A percentile compares a stretch with the other conserved stretches of the same genome.
Evolutionary conservation across 2,113 vertebrate genomes (phyloP).

Genomic region (Saiga tatarica): DNA sequence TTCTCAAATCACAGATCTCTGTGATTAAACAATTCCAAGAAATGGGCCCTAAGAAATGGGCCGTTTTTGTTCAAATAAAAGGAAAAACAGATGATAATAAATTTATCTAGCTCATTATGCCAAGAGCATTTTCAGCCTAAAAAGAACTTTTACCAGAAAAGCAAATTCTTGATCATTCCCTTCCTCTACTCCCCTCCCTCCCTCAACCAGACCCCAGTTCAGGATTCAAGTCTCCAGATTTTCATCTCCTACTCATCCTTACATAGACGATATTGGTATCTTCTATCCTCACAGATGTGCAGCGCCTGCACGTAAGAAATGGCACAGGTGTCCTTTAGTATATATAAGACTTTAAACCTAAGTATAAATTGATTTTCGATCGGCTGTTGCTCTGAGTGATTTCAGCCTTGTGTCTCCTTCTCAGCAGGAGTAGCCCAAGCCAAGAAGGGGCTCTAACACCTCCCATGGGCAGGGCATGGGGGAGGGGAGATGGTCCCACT

Average conservation of each 20-base stretch:
- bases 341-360: background rate
- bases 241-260: background rate
- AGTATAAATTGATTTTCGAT: background rate
- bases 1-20: background rate
- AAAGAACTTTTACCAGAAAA: background rate
- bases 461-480: background rate
- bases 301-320: background rate
- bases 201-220: background rate
- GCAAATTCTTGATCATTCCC: background rate
- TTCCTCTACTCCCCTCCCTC: fast-evolving
- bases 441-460: background rate
- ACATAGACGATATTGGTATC: background rate
- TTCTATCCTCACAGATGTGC: background rate
- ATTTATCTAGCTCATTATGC: background rate
- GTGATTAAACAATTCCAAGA: background rate
- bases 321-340: background rate
- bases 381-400: background rate
- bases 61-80: background rate
- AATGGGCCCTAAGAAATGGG: background rate
- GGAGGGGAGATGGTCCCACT: background rate
- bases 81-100: background rate
- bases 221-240: background rate
- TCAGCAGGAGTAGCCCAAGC: background rate
- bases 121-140: background rate
- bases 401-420: background rate